Base-by-base conservation (phyloP, 2,888 invertebrate genomes). In the Xylota segnis region DNA sequence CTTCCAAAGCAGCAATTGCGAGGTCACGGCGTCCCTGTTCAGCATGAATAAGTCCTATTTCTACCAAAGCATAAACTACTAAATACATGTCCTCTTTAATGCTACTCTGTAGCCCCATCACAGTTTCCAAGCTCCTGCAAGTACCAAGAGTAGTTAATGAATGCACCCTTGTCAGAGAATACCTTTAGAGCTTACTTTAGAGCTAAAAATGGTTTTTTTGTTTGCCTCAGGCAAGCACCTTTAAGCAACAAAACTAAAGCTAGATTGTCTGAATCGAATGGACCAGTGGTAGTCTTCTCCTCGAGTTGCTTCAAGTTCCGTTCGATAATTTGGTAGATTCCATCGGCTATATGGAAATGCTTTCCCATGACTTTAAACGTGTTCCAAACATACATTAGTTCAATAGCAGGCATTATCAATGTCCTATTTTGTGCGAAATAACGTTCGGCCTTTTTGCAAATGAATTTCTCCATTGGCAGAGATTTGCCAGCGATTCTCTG, bases 401-500 rank as follows among this genome's bases (percentile, higher is more conserved):
- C 99, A 87, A 97, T 93, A 18, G 96, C 96, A 0, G 99, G 98
- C 88, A 98, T 93, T 5, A 96, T 92, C 27, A 99, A 93, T 47
- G 93, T 93, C 66, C 95, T 94, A 65, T 95, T 94, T 91, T 98
- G 97, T 43, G 94, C 94, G 84, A 95, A 94, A 92, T 95, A 98
- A 65, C 98, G 94, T 88, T 95, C 95, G 54, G 97, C 95, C 88
- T 97, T 97, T 90, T 95, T 96, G n/a, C 97, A 95, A 56, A 96
- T 96, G 92, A 98, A 99, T 92, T 99, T 99, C 92, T 99, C 99
- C 95, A 98, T 96, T 1, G 99, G 99, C 87, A 99, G 93, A 0
- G 98, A 98, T 93, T 99, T 99, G 0, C 99, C 99, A 34, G 98
- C 98, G 72, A 99, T 97, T 76, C 97, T 94, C 90, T 98, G 97